Evolutionary conservation across 2,113 vertebrate species (phyloP).

Genomic region (Neotoma lepida): DNA sequence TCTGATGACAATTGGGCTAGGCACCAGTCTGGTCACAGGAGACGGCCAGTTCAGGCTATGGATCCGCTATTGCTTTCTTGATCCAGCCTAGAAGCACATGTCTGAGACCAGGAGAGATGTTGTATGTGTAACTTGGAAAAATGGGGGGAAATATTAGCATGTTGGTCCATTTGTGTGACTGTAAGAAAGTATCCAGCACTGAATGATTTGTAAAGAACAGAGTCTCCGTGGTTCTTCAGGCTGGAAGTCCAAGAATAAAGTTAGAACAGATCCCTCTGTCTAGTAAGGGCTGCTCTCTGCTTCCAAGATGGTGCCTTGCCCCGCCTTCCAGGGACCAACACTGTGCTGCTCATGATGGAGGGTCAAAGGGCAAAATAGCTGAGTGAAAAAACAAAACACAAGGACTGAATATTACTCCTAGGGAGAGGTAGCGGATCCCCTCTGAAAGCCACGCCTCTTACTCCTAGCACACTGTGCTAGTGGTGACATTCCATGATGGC

Average conservation of each 20-base stretch:
- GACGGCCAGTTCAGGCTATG: background rate
- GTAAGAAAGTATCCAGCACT: background rate
- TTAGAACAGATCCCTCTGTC: background rate
- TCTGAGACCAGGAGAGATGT: background rate
- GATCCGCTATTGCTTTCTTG: background rate
- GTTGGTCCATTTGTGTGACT: background rate
- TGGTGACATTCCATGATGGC: fast-evolving
- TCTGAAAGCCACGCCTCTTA: background rate
- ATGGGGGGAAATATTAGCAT: background rate
- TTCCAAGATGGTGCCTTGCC: background rate
- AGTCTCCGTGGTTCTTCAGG: background rate
- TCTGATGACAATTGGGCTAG: background rate
- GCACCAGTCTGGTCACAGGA: background rate
- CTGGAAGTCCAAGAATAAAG: background rate
- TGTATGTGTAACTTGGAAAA: background rate
- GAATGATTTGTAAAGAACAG: background rate
- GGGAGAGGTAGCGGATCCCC: no score
- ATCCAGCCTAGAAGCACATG: background rate
- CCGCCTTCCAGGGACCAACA: background rate
- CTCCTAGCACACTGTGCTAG: background rate
- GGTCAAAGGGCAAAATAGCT: background rate
- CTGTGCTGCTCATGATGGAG: background rate
- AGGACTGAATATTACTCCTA: background rate
- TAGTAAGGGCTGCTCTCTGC: background rate
- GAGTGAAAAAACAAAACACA: background rate